Evolutionary conservation across 2,113 vertebrate species (phyloP), one percentile per base, ranked within the genome.

Genomic region (Prinia subflava): DNA sequence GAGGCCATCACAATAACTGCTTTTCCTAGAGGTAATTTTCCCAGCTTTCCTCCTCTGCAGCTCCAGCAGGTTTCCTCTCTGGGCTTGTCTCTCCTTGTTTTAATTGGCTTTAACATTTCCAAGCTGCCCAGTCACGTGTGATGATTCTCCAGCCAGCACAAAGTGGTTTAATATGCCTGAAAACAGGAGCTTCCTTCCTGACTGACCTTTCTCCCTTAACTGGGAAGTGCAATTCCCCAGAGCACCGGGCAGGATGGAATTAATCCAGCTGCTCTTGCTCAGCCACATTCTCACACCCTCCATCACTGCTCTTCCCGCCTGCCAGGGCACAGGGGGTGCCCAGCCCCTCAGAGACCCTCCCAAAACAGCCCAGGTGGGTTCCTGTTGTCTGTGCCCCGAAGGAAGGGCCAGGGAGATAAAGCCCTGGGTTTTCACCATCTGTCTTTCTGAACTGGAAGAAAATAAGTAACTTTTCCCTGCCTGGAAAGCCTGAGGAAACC

Each of bases 81-180:
- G 24, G 62, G 37, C 24, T 83, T 42, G 27, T 75, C 63, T 85
- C 78, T 59, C 53, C 44, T 56, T 37, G 18, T 71, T 90, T 85
- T 82, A 85, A 93, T 71, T 90, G 31, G 35, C 42, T 78, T 70
- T 71, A 92, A 64, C 49, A 80, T 79, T 92, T 90, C 52, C 53
- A 80, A 88, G 50, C 41, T 90, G 79, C 63, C 62, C 52, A 73
- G 83, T 41, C 62, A 49, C 57, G 85, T 88, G 62, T 90, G 83
- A 44, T 64, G 63, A 18, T 68, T 37, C 71, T 67, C 9, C 52
- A 91, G 62, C 81, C 76, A 73, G n/a, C 42, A 60, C 53, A 24
- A 44, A 88, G 86, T 62, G 31, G 21, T 79, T 90, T 80, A 73
- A 76, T 35, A 20, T 12, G 44, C 63, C 70, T 56, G 86, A 60